Evolutionary conservation across 2,113 vertebrate species (phyloP), one percentile per base, ranked within the genome.

Genomic region (Sceloporus undulatus): DNA sequence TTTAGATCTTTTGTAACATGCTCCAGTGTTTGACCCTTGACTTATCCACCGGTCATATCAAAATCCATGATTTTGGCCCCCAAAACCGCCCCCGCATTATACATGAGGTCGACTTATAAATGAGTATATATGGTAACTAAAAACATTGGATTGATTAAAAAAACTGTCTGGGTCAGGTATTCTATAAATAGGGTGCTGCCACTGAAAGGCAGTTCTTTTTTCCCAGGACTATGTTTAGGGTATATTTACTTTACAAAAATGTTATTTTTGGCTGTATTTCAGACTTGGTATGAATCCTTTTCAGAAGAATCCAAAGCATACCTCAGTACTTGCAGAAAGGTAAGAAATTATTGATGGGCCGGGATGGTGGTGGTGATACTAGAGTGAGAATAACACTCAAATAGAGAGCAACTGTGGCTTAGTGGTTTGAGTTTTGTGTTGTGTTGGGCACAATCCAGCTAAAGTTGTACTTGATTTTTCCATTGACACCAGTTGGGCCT

Each of bases 231-330:
- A 14, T 62, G 13, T 62, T 62, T 62, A 18, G 59, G 11, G 59
- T 62, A 14, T 18, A 62, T 62, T 62, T 62, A 5, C 0, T 54
- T 65, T 2, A 80, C 16, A 74, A 62, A 38, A 78, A 11, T 87
- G 81, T 90, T 75, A 79, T 88, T 21, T 88, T 80, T 90, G 48
- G 6, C 73, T 95, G 80, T 23, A 89, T 95, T 93, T 87, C 94
- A 99, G 98, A 65, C 96, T 98, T 48, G 98, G 98, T 83, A 98
- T 98, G 98, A 98, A 99, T 95, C 98, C 98, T 23, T 98, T 99
- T 95, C 98, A 99, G 97, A 98, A 99, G 97, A 98, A 99, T 93
- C 98, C 98, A 75, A 98, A 98, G 91, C 98, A 98, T 76, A 98
- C 98, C 0, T 98, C 98, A 0, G 98, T 99, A 83, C 96, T 98